These are phyloP conservation scores for Iguana delicatissima DNA, from an alignment of 2,797 vertebrate species.

Conservation along the genomic window DNA sequence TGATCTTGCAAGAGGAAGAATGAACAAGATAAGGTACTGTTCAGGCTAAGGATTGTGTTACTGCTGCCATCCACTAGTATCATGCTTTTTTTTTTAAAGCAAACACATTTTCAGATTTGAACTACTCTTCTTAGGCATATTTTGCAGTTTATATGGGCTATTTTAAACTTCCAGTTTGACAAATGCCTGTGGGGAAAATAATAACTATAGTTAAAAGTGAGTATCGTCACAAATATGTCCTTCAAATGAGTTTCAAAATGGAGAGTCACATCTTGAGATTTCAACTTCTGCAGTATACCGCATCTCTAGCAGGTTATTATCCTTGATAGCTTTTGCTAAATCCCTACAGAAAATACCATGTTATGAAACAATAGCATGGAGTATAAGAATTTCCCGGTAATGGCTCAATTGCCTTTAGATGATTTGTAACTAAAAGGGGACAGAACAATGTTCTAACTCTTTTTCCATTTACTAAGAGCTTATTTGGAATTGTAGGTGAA, in stretches of 20 bases:
- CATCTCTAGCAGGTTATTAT: constrained; percentile 43
- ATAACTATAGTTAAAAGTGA: constrained; percentile 55
- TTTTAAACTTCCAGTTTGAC: constrained; percentile 58
- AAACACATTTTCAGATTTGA: constrained; percentile 46
- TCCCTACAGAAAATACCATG: constrained; percentile 36
- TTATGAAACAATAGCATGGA: background rate
- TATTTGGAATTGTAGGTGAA: constrained; percentile 14
- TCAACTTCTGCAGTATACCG: constrained; percentile 30
- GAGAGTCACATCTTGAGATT: constrained; percentile 35
- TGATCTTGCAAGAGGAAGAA: background rate
- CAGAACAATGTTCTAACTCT: background rate
- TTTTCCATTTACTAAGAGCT: constrained; percentile 22
- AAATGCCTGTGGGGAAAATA: constrained; percentile 57
- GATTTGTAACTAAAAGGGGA: constrained; percentile 29
- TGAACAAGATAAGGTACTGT: background rate
- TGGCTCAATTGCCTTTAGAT: constrained; percentile 39
- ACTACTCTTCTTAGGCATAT: constrained; percentile 28
- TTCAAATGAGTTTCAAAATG: constrained; percentile 49
- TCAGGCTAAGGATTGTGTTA: constrained; percentile 12
- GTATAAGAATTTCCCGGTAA: constrained; percentile 13
- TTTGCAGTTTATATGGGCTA: constrained; percentile 21
- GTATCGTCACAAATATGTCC: constrained; percentile 44
- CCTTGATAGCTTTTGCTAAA: constrained; percentile 30
- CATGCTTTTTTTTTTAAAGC: constrained; percentile 21
- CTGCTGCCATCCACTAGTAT: constrained; percentile 10